A percentile compares a stretch with the other conserved stretches of the same genome.
Evolutionary conservation across 2,113 vertebrate species (phyloP).

Genomic region (Oophaga pumilio): DNA sequence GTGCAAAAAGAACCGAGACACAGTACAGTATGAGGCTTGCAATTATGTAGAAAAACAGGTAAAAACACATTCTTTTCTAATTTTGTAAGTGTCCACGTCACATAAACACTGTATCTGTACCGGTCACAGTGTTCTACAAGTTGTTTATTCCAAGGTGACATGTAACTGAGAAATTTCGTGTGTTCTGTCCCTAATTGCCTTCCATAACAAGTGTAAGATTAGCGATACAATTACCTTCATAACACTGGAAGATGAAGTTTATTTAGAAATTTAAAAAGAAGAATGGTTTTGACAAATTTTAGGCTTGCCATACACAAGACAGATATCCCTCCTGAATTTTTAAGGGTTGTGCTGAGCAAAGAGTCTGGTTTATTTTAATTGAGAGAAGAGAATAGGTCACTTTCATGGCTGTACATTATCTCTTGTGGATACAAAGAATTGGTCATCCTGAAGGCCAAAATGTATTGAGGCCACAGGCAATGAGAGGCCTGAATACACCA

Average conservation of each 20-base stretch:
- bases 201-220: neutral
- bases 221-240: neutral
- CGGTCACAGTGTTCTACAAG: neutral
- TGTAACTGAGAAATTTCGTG: neutral
- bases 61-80: conserved; percentile 46
- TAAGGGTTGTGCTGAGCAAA: neutral
- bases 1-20: neutral
- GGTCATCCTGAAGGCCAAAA: neutral
- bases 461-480: neutral
- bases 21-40: neutral
- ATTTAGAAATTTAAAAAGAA: neutral
- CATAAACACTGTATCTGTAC: neutral
- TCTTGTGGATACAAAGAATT: neutral
- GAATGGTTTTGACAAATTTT: neutral
- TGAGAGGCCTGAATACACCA: too few relatives aligned
- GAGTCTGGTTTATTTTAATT: neutral
- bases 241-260: neutral
- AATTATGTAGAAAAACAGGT: conserved; percentile 37
- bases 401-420: neutral
- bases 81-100: neutral
- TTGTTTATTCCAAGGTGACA: conserved; percentile 18
- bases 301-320: neutral
- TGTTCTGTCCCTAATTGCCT: neutral
- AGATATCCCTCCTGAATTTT: neutral
- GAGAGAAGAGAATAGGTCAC: neutral